A percentile compares a stretch with the other conserved stretches of the same genome.
Conservation (phyloP, 35 echinoderm and acorn worm species). For the Ophioderma brevispina region DNA sequence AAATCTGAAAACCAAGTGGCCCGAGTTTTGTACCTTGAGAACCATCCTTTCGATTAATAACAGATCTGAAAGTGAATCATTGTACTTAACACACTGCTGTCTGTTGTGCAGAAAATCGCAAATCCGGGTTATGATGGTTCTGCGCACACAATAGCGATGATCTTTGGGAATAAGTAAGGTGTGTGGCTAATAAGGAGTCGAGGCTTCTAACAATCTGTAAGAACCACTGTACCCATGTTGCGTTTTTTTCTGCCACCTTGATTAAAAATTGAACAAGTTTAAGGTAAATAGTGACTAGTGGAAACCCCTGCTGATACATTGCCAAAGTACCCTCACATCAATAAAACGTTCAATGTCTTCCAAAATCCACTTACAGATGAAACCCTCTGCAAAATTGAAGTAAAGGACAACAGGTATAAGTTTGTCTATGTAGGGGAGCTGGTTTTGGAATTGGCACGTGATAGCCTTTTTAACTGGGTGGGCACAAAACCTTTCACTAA, state of each 20-base stretch:
- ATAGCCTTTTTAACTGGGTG: conserved; percentile 22
- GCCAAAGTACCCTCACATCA: conserved; percentile 44
- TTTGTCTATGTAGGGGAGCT: conserved; percentile 33
- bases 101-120: conserved; percentile 47
- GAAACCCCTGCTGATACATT: conserved; percentile 38
- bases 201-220: conserved; percentile 57
- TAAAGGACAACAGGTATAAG: conserved; percentile 45
- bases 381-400: conserved; percentile 36
- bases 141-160: conserved; percentile 17
- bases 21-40: conserved; percentile 66
- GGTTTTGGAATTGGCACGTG: conserved; percentile 58
- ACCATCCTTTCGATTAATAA: conserved; percentile 13
- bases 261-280: conserved; percentile 27
- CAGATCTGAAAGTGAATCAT: conserved; percentile 31
- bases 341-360: not conserved
- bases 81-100: conserved; percentile 52
- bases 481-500: conserved; percentile 19
- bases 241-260: conserved; percentile 25
- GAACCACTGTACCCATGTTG: no score
- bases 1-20: no score
- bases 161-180: conserved; percentile 12
- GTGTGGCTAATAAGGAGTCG: conserved; percentile 22
- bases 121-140: conserved; percentile 41
- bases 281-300: conserved; percentile 48
- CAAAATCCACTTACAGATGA: conserved; percentile 31